Evolutionary conservation across 64 coral and sea anemone genomes (phyloP).

Genomic region (Dendrophyllia cribrosa): DNA sequence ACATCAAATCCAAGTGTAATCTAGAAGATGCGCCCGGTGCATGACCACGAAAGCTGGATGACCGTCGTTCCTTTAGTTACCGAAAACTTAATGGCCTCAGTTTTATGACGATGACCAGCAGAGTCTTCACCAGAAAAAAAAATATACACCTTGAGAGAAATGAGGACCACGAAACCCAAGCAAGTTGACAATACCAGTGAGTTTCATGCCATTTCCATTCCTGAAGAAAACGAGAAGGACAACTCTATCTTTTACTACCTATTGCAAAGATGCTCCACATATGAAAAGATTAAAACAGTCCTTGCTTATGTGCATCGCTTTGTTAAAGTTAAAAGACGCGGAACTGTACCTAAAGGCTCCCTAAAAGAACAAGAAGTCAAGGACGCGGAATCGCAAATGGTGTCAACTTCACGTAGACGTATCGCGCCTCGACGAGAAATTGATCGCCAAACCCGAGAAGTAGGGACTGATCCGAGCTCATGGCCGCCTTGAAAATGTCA

Average conservation of each 20-base stretch:
- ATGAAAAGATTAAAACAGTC: slow-evolving; percentile 33
- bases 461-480: slow-evolving; percentile 47
- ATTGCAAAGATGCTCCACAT: slow-evolving; percentile 4
- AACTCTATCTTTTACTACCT: slow-evolving; percentile 3
- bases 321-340: neutral
- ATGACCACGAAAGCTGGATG: slow-evolving; percentile 37
- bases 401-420: slow-evolving; percentile 10
- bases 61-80: slow-evolving; percentile 24
- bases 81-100: slow-evolving; percentile 33
- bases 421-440: slow-evolving; percentile 4
- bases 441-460: slow-evolving; percentile 30
- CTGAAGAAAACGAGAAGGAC: neutral
- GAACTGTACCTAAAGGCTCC: neutral
- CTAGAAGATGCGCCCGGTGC: slow-evolving; percentile 40
- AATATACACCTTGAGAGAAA: neutral
- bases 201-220: neutral
- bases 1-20: slow-evolving; percentile 55
- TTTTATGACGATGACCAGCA: slow-evolving; percentile 29
- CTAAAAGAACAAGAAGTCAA: slow-evolving; percentile 24
- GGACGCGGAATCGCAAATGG: neutral
- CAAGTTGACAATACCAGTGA: neutral
- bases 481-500: slow-evolving; percentile 38
- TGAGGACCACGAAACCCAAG: neutral
- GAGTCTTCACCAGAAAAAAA: neutral
- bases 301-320: slow-evolving; percentile 15